Conservation (phyloP, 2,888 invertebrate species). For the Diabrotica balteata region DNA sequence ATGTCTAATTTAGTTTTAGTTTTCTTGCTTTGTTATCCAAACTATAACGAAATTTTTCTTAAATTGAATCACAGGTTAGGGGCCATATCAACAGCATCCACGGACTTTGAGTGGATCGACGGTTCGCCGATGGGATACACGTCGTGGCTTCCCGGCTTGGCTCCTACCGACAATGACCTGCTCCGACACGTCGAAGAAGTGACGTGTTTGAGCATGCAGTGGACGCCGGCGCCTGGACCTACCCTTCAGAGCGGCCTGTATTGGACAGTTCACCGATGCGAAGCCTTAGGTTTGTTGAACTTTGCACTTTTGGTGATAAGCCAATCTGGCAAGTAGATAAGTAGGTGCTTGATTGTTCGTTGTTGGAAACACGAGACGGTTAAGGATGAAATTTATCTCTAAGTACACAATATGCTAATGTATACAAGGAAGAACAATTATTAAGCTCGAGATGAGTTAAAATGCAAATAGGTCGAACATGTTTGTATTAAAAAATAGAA, state of each 20-base stretch:
- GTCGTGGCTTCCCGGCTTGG: constrained; percentile 70
- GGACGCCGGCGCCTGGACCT: constrained; percentile 71
- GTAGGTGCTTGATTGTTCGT: no score
- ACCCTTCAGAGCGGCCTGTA: constrained; percentile 74
- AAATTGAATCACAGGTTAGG: constrained; percentile 61
- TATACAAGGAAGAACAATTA: neutral
- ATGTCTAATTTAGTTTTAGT: no score
- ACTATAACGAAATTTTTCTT: neutral
- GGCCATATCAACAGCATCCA: constrained; percentile 61
- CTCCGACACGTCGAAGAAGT: constrained; percentile 44
- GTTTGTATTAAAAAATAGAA: no score
- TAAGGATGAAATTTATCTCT: no score
- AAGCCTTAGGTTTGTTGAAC: constrained; percentile 55
- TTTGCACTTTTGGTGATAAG: neutral
- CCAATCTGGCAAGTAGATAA: no score
- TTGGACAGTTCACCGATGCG: constrained; percentile 73
- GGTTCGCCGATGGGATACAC: constrained; percentile 64
- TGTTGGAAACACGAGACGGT: no score
- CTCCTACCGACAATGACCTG: constrained; percentile 51
- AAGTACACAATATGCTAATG: no score
- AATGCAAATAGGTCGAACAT: no score
- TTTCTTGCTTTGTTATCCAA: neutral
- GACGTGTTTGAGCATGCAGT: constrained; percentile 67
- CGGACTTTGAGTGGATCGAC: constrained; percentile 71
- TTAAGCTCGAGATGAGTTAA: neutral